Evolutionary conservation across 2,797 vertebrate species (phyloP).

Genomic region (Spondyliosoma cantharus): DNA sequence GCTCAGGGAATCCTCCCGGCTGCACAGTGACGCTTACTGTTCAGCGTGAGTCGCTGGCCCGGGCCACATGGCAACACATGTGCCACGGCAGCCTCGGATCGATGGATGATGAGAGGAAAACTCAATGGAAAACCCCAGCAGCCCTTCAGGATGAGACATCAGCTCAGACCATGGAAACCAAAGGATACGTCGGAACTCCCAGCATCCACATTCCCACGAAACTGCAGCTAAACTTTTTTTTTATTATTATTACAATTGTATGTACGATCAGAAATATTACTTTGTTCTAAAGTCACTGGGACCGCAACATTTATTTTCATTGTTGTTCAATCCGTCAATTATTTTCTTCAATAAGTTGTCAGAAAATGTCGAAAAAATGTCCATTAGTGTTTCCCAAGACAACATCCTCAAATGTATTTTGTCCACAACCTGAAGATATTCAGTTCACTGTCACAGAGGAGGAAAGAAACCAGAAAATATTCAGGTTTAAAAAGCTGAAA

Average conservation of each 20-base stretch:
- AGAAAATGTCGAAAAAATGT: no score
- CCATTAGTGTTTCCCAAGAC: no score
- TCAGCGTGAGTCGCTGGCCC: not conserved
- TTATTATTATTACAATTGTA: no score
- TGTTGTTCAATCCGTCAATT: no score
- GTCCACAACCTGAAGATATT: no score
- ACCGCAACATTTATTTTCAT: no score
- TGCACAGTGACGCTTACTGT: not conserved
- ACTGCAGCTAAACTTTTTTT: no score
- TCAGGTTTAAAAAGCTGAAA: no score
- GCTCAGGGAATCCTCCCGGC: conserved; percentile 32
- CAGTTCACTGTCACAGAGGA: no score
- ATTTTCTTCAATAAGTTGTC: no score
- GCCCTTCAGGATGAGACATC: conserved; percentile 18
- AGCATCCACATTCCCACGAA: not conserved
- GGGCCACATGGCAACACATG: conserved; percentile 37
- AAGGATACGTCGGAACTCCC: conserved; percentile 6
- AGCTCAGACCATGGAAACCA: conserved; percentile 1
- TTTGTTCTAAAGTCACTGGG: not conserved
- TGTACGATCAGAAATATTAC: not conserved
- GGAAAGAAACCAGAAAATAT: no score
- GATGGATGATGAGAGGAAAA: conserved; percentile 66
- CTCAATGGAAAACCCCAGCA: conserved; percentile 64
- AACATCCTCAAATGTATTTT: no score
- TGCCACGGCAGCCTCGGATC: conserved; percentile 42